phyloP scores from a whole-genome alignment of 2,113 vertebrate genomes.

The Macroglossus sobrinus region DNA sequence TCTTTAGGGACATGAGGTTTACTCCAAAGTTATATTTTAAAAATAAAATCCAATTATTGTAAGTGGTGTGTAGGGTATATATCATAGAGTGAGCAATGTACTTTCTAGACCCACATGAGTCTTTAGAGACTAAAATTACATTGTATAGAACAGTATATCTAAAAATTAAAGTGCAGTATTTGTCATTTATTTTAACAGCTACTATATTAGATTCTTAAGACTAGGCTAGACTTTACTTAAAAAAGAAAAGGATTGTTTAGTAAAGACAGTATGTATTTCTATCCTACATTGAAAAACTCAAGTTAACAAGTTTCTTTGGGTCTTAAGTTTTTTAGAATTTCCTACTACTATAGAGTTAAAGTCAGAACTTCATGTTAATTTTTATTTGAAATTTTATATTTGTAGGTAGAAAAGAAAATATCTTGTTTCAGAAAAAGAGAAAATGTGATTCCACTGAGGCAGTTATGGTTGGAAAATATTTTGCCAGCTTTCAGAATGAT shows the following conservation, averaged over 20 bases:
- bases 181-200: conserved; percentile 30
- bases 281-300: conserved; percentile 9
- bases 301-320: neutral
- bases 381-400: conserved; percentile 23
- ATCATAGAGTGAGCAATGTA: neutral
- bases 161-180: conserved; percentile 61
- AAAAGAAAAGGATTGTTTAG: conserved; percentile 32
- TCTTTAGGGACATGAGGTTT: conserved; percentile 47
- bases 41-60: conserved; percentile 64
- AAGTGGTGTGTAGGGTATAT: neutral
- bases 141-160: conserved; percentile 39
- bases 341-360: neutral
- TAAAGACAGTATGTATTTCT: neutral
- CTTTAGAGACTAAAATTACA: conserved; percentile 56
- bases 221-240: conserved; percentile 43
- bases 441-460: neutral
- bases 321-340: neutral
- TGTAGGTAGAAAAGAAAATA: neutral
- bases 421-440: neutral
- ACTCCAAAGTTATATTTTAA: conserved; percentile 45
- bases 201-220: conserved; percentile 47
- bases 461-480: neutral
- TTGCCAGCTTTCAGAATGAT: neutral
- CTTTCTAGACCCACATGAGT: conserved; percentile 8
- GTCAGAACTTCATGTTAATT: neutral